These are phyloP conservation scores for Oncorhynchus clarkii DNA, from an alignment of 2,113 vertebrate species.

Conservation along the genomic window DNA sequence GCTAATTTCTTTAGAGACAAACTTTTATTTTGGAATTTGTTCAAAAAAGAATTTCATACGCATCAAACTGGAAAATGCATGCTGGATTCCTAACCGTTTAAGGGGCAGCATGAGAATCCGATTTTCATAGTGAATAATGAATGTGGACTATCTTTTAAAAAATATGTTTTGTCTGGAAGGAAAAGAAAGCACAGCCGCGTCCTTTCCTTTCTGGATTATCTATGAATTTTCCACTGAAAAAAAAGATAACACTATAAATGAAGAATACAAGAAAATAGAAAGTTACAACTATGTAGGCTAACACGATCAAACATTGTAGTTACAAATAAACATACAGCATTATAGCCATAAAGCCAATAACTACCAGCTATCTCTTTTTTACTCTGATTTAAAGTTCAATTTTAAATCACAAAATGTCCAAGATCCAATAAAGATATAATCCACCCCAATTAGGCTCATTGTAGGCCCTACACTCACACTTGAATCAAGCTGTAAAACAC, in stretches of 20 bases:
- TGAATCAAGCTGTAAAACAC: background rate
- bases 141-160: slow-evolving; percentile 61
- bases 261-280: slow-evolving; percentile 12
- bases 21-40: slow-evolving; percentile 85
- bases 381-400: background rate
- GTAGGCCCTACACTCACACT: slow-evolving; percentile 7
- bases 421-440: slow-evolving; percentile 17
- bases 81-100: slow-evolving; percentile 84
- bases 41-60: slow-evolving; percentile 81
- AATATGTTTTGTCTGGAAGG: slow-evolving; percentile 63
- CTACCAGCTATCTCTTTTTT: too few relatives aligned
- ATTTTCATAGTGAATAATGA: slow-evolving; percentile 77
- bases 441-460: slow-evolving; percentile 33
- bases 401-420: slow-evolving; percentile 3
- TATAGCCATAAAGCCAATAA: background rate
- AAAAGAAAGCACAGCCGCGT: slow-evolving; percentile 50
- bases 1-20: slow-evolving; percentile 86
- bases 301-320: background rate
- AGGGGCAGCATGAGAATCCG: slow-evolving; percentile 77
- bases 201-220: slow-evolving; percentile 47
- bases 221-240: slow-evolving; percentile 47
- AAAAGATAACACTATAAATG: slow-evolving; percentile 7
- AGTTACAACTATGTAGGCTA: slow-evolving; percentile 1
- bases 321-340: background rate
- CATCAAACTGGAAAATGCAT: slow-evolving; percentile 81